These are phyloP conservation scores for Crepidodera aurea DNA, from an alignment of 2,888 invertebrate genomes.

Conservation along the genomic window DNA sequence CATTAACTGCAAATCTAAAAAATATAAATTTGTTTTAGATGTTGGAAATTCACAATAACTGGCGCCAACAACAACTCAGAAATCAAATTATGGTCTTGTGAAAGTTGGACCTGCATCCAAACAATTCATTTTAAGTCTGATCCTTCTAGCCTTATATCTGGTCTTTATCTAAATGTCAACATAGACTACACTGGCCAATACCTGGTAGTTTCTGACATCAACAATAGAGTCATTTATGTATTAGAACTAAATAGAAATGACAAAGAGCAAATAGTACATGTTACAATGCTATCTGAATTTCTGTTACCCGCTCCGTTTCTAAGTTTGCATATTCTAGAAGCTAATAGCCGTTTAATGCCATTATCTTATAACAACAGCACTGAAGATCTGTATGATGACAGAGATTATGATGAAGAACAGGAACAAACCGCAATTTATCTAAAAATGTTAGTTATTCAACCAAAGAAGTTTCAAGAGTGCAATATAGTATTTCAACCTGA, in stretches of 20 bases:
- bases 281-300: constrained; percentile 84
- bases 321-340: constrained; percentile 87
- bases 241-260: constrained; percentile 74
- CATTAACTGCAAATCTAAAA: no score
- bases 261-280: constrained; percentile 69
- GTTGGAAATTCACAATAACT: constrained; percentile 96
- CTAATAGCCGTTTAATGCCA: constrained; percentile 66
- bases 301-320: constrained; percentile 86
- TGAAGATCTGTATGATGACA: constrained; percentile 68
- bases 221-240: constrained; percentile 76
- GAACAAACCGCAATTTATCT: constrained; percentile 63
- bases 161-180: constrained; percentile 74
- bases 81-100: constrained; percentile 93
- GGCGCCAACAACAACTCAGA: constrained; percentile 90
- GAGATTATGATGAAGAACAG: constrained; percentile 66
- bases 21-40: no score
- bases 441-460: constrained; percentile 82
- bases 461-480: constrained; percentile 84
- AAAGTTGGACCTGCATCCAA: constrained; percentile 94
- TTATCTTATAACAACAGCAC: constrained; percentile 59
- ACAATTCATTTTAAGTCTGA: constrained; percentile 75
- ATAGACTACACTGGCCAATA: constrained; percentile 88
- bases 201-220: constrained; percentile 87
- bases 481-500: constrained; percentile 57
- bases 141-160: constrained; percentile 58